Evolutionary conservation across 2,797 vertebrate genomes (phyloP), one percentile per base, ranked within the genome.

Genomic region (Allenopithecus nigroviridis): DNA sequence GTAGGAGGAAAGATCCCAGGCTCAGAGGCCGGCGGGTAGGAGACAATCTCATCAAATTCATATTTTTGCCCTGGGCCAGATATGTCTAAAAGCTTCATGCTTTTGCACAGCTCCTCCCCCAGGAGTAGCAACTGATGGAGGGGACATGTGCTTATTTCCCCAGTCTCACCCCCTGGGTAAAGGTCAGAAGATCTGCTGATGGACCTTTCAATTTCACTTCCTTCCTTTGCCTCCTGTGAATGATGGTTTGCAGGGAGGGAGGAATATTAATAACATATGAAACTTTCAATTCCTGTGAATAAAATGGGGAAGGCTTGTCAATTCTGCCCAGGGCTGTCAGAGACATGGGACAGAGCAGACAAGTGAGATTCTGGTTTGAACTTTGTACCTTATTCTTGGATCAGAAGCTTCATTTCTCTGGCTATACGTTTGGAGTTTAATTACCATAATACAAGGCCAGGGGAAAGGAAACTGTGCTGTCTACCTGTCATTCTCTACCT

Each of bases 21-120:
- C 43, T 89, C 75, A 59, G 88, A 43, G 64, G 64, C 46, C 1
- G 0, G 43, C 30, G 39, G 53, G n/a, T 43, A 70, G 68, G 93
- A 91, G 83, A 64, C 59, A 64, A 36, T 75, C 61, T 94, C 74
- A 12, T 72, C 90, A 89, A 68, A 97, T 59, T 89, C 55, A 68
- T 50, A 53, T 57, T 97, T 96, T 95, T 97, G 96, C 96, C 96
- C 33, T 33, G 43, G 90, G 95, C 94, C 70, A 95, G 75, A 96
- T 96, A 64, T 64, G 33, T 84, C 85, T 97, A 96, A 97, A 97
- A 97, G 90, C 85, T 84, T 96, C 88, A 80, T 0, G 30, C 81
- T 88, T 95, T 87, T 8, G 36, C 81, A 76, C 74, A 53, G 48
- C 36, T 43, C 43, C 30, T 92, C 91, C 59, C 96, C n/a, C 2